Base-by-base conservation (phyloP, 1,140 invertebrate genomes). In the Scaptomyza hsui region DNA sequence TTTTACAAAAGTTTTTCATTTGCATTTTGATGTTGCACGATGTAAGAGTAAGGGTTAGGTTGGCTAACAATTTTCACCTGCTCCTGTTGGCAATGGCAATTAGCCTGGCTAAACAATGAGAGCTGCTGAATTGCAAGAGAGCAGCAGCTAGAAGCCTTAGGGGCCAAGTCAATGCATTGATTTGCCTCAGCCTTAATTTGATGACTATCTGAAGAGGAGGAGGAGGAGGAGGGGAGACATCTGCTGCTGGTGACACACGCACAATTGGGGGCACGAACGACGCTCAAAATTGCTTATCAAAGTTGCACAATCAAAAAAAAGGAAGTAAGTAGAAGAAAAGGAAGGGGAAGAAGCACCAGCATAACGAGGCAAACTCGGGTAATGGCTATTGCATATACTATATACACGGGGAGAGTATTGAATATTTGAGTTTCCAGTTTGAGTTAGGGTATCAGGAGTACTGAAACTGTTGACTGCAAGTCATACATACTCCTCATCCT, bases 1-100 rank as follows among this genome's bases (percentile, higher is more conserved):
- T 86, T 83, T 83, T 85, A 29, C 26, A 76, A 86, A 57, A 69
- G 70, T 83, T 83, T 86, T 83, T 83, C 80, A 86, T 83, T 83
- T 80, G 80, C 80, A 83, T 83, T 83, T 80, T 47, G 48, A 18
- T 49, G 45, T 51, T 49, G 26, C 42, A 32, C 4, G 24, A 5
- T 4, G 24, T 67, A 12, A 59, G 41, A 42, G 42, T 35, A 19
- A 45, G 39, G 21, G n/a, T n/a, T n/a, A n/a, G 19, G 60, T 75
- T 69, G 75, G 60, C 80, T 75, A 75, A 80, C 81, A 78, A 72
- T 83, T 83, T 83, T 67, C 80, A 83, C 80, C 81, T 83, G 80
- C 64, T 56, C 24, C 42, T 12, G 19, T 45, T 45, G 45, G 9
- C 15, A 55, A 19, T 67, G 60, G 72, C 80, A 83, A 83, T 83